phyloP scores from a whole-genome alignment of 2,888 invertebrate species.

The Hedya salicella region DNA sequence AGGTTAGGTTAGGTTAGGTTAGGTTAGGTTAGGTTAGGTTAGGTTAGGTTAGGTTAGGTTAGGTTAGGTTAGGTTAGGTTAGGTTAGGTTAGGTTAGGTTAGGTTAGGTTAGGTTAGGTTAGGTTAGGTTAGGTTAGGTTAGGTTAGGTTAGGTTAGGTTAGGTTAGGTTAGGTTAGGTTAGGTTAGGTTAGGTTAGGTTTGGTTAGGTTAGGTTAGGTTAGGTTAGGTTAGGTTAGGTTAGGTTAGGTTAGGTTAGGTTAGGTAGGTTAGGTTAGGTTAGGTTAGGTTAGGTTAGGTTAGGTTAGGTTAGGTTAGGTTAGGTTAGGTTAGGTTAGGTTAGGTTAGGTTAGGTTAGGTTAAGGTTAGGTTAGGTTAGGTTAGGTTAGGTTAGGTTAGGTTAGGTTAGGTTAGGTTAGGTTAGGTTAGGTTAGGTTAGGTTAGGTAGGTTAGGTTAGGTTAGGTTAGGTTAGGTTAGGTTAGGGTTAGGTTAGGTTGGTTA shows the following conservation, averaged over 20 bases:
- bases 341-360: conserved; percentile 59
- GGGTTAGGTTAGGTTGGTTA: too few relatives aligned
- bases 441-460: too few relatives aligned
- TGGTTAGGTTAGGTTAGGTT: conserved; percentile 30
- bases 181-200: conserved; percentile 55
- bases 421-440: conserved; percentile 60
- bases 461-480: too few relatives aligned
- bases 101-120: conserved; percentile 47
- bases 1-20: too few relatives aligned
- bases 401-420: conserved; percentile 61
- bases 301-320: conserved; percentile 59
- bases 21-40: too few relatives aligned
- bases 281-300: conserved; percentile 57
- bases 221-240: conserved; percentile 52
- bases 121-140: conserved; percentile 47
- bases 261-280: too few relatives aligned
- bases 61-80: too few relatives aligned
- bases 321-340: conserved; percentile 56
- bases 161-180: conserved; percentile 54
- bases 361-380: too few relatives aligned
- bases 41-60: too few relatives aligned
- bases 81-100: too few relatives aligned
- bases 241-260: conserved; percentile 54
- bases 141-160: conserved; percentile 51
- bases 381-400: conserved; percentile 63